Evolutionary conservation across 2,888 invertebrate genomes (phyloP), one percentile per base, ranked within the genome.

Genomic region (Hemithea aestivaria): DNA sequence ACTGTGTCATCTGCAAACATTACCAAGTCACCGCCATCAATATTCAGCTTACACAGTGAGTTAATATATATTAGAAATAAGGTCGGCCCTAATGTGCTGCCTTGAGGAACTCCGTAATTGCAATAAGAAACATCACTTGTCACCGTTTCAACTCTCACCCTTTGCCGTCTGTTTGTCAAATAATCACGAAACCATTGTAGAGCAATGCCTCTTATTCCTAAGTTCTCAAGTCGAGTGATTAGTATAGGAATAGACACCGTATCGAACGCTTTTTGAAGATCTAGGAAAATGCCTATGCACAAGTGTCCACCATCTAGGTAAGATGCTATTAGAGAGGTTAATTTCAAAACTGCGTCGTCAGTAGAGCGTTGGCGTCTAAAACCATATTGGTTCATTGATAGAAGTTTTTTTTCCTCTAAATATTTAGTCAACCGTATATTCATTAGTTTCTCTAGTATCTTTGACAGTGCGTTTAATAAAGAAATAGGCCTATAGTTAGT

Each of bases 401-500:
- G n/a, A 6, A 24, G 9, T 4, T 24, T 24, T 6, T 9, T 9
- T 4, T 24, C 8, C 6, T 24, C 24, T 24, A 24, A 24, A 6
- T 9, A 24, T 24, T 24, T n/a, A 9, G 9, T 24, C 6, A 24
- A 9, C 12, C 9, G 1, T 21, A 11, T 30, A 3, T 30, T 30
- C 10, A 30, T 6, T 7, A 23, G 3, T 30, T 30, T 30, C 24
- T 56, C 49, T 0, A 51, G 12, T 8, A 56, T 23, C 26, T 53
- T 56, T 0, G 52, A 48, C 0, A 51, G 5, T 0, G 37, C 28
- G 6, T 44, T 6, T 2, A 50, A 32, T 1, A 53, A 27, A 9
- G 53, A 43, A 10, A 51, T 53, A 5, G 51, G 48, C 3, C 51
- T 35, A 32, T 48, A 53, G 16, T 53, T 53, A 23, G 31, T 32